Conservation (phyloP, 2,888 invertebrate species). For the Villa cingulata region DNA sequence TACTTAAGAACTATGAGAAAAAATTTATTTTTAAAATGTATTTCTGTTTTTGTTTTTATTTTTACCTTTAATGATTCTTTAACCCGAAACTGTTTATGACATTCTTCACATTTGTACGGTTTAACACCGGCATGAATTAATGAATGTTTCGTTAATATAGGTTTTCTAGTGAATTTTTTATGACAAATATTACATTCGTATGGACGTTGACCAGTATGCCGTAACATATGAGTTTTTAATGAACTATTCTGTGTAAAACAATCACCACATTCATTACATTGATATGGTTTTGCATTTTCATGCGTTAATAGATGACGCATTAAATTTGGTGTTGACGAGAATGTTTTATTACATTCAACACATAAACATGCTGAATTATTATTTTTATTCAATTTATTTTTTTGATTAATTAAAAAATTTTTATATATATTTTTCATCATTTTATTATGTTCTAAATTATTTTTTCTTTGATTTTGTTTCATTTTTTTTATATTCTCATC, state of each 20-base stretch:
- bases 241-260: slow-evolving; percentile 9
- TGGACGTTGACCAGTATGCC: slow-evolving; percentile 11
- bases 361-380: not conserved
- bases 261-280: slow-evolving; percentile 8
- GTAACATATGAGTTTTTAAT: slow-evolving; percentile 9
- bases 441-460: too few relatives aligned
- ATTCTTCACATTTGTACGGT: slow-evolving; percentile 7
- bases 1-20: too few relatives aligned
- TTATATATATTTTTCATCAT: not conserved
- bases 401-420: too few relatives aligned
- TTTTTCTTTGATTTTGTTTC: too few relatives aligned
- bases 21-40: too few relatives aligned
- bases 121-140: slow-evolving; percentile 7
- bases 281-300: slow-evolving; percentile 4
- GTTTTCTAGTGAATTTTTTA: slow-evolving; percentile 6
- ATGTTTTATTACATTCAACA: slow-evolving; percentile 6
- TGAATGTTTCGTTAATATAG: slow-evolving; percentile 6
- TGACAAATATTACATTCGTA: slow-evolving; percentile 5
- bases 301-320: slow-evolving; percentile 10
- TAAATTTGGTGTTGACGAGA: slow-evolving; percentile 9
- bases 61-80: slow-evolving; percentile 6
- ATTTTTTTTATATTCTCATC: too few relatives aligned
- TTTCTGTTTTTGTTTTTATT: not conserved
- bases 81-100: slow-evolving; percentile 3
- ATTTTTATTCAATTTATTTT: too few relatives aligned